Percentiles rank a stretch among this genome's conserved stretches.
Conservation (phyloP, 2,888 invertebrate species). For the Eumerus sabulonum region DNA sequence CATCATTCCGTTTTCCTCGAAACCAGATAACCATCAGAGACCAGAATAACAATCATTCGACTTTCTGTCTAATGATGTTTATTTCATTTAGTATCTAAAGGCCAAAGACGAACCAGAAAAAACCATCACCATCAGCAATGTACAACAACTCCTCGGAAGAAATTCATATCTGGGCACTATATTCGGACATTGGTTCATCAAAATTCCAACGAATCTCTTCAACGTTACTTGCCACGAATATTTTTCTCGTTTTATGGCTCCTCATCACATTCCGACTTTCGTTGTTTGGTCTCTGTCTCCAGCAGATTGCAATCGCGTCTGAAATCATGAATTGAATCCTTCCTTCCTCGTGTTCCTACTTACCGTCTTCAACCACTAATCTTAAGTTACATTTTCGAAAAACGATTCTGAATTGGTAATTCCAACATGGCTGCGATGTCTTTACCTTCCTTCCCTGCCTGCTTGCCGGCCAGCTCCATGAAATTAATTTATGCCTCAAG, state of each 20-base stretch:
- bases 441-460: not conserved
- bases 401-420: slow-evolving; percentile 42
- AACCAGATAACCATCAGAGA: too few species aligned
- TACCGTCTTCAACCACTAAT: slow-evolving; percentile 20
- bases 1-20: too few species aligned
- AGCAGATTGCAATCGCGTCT: slow-evolving; percentile 10
- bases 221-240: slow-evolving; percentile 10
- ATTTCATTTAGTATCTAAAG: not conserved
- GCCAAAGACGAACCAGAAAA: slow-evolving; percentile 6
- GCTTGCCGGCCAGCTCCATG: not conserved
- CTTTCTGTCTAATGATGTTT: too few species aligned
- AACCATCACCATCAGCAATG: slow-evolving; percentile 28
- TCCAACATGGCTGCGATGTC: not conserved
- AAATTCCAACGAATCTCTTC: slow-evolving; percentile 61
- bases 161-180: slow-evolving; percentile 43
- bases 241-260: slow-evolving; percentile 1
- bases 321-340: slow-evolving; percentile 2
- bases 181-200: slow-evolving; percentile 60
- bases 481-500: slow-evolving; percentile 62
- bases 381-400: slow-evolving; percentile 24
- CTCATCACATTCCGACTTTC: not conserved
- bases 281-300: slow-evolving; percentile 22
- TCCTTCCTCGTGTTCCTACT: not conserved
- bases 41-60: too few species aligned
- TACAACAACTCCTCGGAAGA: slow-evolving; percentile 21